Percentiles rank a stretch among this genome's conserved stretches.
Evolutionary conservation across 2,888 invertebrate species (phyloP).

Genomic region (Acheta domesticus): DNA sequence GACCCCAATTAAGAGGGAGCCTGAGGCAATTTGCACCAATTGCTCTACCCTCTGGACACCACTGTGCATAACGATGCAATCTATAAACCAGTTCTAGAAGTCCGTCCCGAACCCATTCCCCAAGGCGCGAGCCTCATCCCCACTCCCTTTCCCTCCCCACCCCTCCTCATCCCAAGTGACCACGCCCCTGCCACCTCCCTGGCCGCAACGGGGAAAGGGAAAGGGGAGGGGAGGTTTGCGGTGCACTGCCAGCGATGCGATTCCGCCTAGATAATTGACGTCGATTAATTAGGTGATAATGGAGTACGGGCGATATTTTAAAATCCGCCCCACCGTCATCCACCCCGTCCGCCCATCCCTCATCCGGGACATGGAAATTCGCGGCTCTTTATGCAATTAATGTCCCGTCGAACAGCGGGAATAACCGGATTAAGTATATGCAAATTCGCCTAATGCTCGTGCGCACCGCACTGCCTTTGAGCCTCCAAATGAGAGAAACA

Average conservation of each 20-base stretch:
- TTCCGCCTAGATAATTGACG: constrained; percentile 8
- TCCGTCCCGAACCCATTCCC: too few relatives aligned
- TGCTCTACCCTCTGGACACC: too few relatives aligned
- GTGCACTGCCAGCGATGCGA: neutral
- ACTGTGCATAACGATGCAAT: too few relatives aligned
- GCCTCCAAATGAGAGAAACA: neutral
- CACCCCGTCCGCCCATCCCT: neutral
- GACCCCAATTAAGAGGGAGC: too few relatives aligned
- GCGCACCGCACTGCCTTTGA: neutral
- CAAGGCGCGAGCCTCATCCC: too few relatives aligned
- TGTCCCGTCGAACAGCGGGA: neutral
- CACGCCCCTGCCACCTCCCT: too few relatives aligned
- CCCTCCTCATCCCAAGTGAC: too few relatives aligned
- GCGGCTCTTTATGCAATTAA: constrained; percentile 10
- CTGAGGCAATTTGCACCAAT: too few relatives aligned
- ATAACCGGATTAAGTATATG: constrained; percentile 1
- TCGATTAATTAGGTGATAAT: constrained; percentile 2
- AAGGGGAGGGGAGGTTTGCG: neutral
- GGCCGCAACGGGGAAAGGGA: too few relatives aligned
- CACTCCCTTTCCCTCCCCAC: too few relatives aligned
- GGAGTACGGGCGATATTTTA: neutral
- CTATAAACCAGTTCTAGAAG: too few relatives aligned
- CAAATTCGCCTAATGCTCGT: neutral
- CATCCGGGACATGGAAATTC: neutral
- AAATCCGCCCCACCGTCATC: neutral